A percentile compares a stretch with the other conserved stretches of the same genome.
These are phyloP conservation scores for Arctopsyche grandis DNA, from an alignment of 1,140 invertebrate species.

Conservation along the genomic window DNA sequence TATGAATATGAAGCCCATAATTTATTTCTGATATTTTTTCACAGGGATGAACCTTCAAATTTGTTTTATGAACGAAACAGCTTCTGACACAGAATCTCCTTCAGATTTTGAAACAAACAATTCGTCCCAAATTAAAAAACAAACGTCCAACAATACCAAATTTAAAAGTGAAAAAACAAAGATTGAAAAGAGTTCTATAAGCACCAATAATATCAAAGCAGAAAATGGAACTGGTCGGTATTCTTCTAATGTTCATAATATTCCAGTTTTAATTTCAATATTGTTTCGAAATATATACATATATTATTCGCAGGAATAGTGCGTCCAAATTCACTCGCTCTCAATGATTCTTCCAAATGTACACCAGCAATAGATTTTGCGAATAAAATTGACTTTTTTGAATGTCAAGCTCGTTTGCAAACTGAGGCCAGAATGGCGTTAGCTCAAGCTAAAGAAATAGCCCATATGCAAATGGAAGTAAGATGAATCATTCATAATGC, in stretches of 20 bases:
- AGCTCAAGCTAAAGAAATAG: conserved; percentile 89
- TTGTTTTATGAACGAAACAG: conserved; percentile 94
- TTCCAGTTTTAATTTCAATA: background rate
- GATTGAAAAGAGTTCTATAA: conserved; percentile 6
- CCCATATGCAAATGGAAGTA: conserved; percentile 94
- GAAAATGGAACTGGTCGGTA: conserved; percentile 14
- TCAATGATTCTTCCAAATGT: conserved; percentile 54
- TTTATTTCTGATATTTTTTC: conserved; percentile 56
- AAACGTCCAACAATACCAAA: background rate
- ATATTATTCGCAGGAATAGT: conserved; percentile 45
- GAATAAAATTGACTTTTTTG: conserved; percentile 79
- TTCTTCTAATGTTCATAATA: background rate
- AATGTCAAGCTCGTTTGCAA: conserved; percentile 84
- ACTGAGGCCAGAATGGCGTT: conserved; percentile 90
- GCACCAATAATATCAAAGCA: background rate
- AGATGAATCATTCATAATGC: background rate
- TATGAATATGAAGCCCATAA: conserved; percentile 6
- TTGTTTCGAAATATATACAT: too few relatives aligned
- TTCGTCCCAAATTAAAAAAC: conserved; percentile 37
- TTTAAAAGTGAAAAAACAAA: conserved; percentile 24
- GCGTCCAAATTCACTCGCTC: conserved; percentile 60
- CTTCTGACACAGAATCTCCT: conserved; percentile 82
- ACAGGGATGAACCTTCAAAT: conserved; percentile 92
- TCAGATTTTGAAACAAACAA: conserved; percentile 71
- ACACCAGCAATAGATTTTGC: conserved; percentile 57